These are phyloP conservation scores for Rhaphigaster nebulosa DNA, from an alignment of 2,888 invertebrate genomes.

Conservation along the genomic window DNA sequence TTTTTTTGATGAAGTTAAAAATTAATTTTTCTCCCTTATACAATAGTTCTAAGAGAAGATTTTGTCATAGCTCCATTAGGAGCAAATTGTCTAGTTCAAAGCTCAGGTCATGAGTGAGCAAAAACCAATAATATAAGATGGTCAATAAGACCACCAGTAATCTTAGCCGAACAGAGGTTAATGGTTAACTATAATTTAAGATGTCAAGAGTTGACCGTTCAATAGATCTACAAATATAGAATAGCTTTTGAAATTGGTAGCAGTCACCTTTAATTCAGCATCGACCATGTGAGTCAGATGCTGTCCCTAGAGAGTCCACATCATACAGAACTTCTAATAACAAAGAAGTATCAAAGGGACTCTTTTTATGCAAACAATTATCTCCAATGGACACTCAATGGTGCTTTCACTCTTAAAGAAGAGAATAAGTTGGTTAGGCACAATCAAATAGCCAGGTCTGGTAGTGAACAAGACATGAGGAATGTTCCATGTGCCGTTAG, in stretches of 20 bases:
- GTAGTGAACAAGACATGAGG: neutral
- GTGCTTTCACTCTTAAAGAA: neutral
- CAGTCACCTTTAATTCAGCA: neutral
- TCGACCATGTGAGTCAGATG: too few relatives aligned
- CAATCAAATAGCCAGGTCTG: neutral
- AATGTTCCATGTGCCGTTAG: neutral
- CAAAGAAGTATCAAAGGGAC: neutral
- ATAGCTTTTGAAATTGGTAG: neutral
- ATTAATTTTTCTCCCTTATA: neutral
- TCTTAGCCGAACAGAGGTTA: too few relatives aligned
- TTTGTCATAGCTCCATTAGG: neutral
- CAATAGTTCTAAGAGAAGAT: neutral
- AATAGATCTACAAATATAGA: neutral
- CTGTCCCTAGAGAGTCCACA: neutral
- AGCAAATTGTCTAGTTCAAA: neutral
- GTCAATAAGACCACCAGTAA: neutral
- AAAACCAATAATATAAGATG: neutral
- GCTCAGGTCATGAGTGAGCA: neutral
- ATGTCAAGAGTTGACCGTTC: neutral
- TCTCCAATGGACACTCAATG: neutral
- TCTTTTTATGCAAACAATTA: neutral
- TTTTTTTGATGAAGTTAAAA: too few relatives aligned
- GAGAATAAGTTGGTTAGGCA: neutral
- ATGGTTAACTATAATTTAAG: too few relatives aligned
- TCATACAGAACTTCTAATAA: neutral